These are phyloP conservation scores for Urocitellus parryii DNA, from an alignment of 2,113 vertebrate species.

Conservation along the genomic window DNA sequence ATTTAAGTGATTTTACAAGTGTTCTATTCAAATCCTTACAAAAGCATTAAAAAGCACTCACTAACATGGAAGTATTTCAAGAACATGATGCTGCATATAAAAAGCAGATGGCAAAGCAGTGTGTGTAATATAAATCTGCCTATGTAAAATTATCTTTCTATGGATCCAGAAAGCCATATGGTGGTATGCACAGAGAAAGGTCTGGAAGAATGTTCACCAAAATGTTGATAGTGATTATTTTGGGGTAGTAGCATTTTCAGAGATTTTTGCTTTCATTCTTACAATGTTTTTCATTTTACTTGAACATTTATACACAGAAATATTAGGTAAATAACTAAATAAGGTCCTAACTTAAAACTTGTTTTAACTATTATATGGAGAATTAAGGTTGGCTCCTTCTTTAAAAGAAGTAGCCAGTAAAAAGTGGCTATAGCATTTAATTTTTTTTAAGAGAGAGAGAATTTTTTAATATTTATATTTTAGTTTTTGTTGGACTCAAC, in stretches of 20 bases:
- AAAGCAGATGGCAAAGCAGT: conserved; percentile 64
- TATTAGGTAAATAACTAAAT: neutral
- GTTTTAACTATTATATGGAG: conserved; percentile 20
- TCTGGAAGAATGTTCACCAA: conserved; percentile 40
- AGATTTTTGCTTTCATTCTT: conserved; percentile 40
- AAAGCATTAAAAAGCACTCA: conserved; percentile 42
- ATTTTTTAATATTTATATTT: too few relatives aligned
- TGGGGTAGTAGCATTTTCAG: conserved; percentile 30
- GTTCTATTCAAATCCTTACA: conserved; percentile 31
- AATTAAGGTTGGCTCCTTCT: neutral
- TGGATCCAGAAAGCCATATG: conserved; percentile 61
- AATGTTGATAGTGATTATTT: conserved; percentile 47
- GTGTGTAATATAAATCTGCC: conserved; percentile 55
- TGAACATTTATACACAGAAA: conserved; percentile 39
- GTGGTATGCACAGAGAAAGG: neutral
- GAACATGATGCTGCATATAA: conserved; percentile 39
- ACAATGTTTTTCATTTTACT: neutral
- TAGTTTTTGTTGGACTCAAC: too few relatives aligned
- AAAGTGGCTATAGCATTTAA: neutral
- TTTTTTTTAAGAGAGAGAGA: too few relatives aligned
- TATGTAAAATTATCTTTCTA: conserved; percentile 52
- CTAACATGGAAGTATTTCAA: conserved; percentile 53
- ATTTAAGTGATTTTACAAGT: conserved; percentile 50
- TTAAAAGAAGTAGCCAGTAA: neutral
- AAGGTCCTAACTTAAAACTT: conserved; percentile 41